Evolutionary conservation across 2,113 vertebrate genomes (phyloP), one percentile per base, ranked within the genome.

Genomic region (Halichoeres trimaculatus): DNA sequence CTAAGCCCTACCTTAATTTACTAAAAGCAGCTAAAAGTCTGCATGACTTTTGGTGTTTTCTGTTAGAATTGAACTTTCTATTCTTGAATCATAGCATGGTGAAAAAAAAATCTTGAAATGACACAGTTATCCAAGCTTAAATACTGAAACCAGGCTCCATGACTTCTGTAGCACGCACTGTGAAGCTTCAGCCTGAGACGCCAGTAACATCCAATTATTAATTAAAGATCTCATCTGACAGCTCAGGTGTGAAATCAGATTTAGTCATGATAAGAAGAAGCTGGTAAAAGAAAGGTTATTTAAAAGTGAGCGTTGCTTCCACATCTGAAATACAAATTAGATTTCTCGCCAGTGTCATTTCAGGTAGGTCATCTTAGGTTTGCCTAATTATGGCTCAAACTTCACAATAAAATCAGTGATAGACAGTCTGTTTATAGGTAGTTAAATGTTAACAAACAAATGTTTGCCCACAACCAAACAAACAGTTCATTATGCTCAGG

Each of bases 181-280:
- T 0, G 8, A 35, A 47, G 47, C 23, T 50, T n/a, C 9, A 12
- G 11, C 8, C 1, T 26, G 2, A 43, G n/a, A 10, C 57, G 41
- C 24, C 38, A 43, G 7, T 16, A 13, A 13, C 36, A 26, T 19
- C 38, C 23, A 3, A 38, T 19, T 10, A 11, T 20, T 56, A 20
- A 57, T 22, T 63, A 8, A 65, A 65, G 16, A 16, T 35, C 23
- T 41, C 9, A n/a, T 53, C 65, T 56, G 65, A 23, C 23, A 26
- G 53, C 66, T 58, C 47, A 23, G 60, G 54, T 53, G 47, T n/a
- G 23, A 78, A 66, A 65, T 54, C 30, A 17, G 12, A 17, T 50
- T 61, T 5, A 7, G 34, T 12, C 2, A 50, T 2, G 5, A 55
- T 16, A 50, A 30, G 23, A 12, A 59, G 34, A 54, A 26, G 30